Base-by-base conservation (phyloP, 2,888 invertebrate species). In the Lepeophtheirus nordmannii region DNA sequence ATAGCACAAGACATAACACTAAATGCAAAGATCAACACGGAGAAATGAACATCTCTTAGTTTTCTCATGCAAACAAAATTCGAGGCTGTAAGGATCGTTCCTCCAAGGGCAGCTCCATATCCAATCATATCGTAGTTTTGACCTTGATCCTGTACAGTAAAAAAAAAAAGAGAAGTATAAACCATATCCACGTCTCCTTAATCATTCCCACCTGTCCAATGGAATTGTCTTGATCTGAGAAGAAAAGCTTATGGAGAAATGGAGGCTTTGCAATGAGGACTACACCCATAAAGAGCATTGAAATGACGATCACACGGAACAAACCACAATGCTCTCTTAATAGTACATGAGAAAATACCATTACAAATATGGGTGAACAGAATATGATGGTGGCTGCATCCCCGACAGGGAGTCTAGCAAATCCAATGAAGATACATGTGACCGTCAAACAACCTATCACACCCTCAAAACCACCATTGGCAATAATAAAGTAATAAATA, bases 381-480 rank as follows among this genome's bases (percentile, higher is more conserved):
- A 78, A 78, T 69, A 78, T 78, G 46, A 78, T 78, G 2, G 78
- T 77, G 3, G 78, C 77, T n/a, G 78, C 78, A 72, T 78, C 78
- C 10, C 78, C 78, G 58, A 78, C 69, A n/a, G 78, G 78, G 67
- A 78, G 71, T 60, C 75, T 74, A 60, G 78, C 72, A 69, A 78
- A 78, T 62, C 78, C 77, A 68, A 76, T 77, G 71, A 78, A 78
- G 46, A 78, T 71, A 23, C 78, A 70, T 1, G 76, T 75, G 17
- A 78, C 70, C 0, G 77, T 78, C 64, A 75, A 71, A 57, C 78
- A 78, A 10, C 78, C 78, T 12, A 78, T 76, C 37, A 77, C 56
- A 30, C 78, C 78, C 76, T 78, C 69, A 57, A 70, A 71, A 61
- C 69, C 22, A 61, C 69, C 22, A 14, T 67, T 37, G 39, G 23